Evolutionary conservation across 1,140 invertebrate species (phyloP).

Genomic region (Ctenoplectra terminalis): DNA sequence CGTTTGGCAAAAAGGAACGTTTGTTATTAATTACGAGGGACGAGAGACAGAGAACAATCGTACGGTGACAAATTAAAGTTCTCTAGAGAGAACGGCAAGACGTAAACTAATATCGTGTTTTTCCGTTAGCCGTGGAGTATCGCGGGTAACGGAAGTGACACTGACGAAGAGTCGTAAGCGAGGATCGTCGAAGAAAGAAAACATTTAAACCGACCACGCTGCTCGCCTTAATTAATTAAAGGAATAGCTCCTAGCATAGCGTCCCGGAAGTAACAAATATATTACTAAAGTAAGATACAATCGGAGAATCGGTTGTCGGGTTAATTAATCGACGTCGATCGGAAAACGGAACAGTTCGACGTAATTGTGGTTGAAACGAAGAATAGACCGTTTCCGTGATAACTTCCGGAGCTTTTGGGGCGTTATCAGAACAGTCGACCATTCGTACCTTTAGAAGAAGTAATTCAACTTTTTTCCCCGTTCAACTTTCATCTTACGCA

Average conservation of each 20-base stretch:
- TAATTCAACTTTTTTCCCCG: neutral
- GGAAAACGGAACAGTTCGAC: conserved; percentile 1
- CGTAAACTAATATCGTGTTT: conserved; percentile 2
- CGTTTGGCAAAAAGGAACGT: neutral
- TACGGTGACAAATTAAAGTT: neutral
- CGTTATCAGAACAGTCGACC: conserved; percentile 11
- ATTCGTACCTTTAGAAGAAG: neutral
- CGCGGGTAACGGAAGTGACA: neutral
- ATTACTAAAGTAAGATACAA: conserved; percentile 60
- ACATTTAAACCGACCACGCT: conserved; percentile 70
- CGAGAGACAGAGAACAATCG: neutral
- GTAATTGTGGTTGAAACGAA: conserved; percentile 16
- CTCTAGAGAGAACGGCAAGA: neutral
- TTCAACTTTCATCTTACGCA: neutral
- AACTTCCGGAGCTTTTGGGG: neutral
- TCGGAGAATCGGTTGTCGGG: conserved; percentile 29
- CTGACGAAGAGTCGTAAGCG: conserved; percentile 45
- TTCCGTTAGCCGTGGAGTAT: neutral
- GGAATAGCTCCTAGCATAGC: conserved; percentile 66
- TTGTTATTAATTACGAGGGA: neutral
- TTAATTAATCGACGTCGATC: conserved; percentile 57
- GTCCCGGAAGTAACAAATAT: conserved; percentile 59
- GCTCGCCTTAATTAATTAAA: conserved; percentile 73
- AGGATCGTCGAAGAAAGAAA: conserved; percentile 55
- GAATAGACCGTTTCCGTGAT: neutral